Evolutionary conservation across 2,888 invertebrate species (phyloP).

Genomic region (Holacanthella duospinosa): DNA sequence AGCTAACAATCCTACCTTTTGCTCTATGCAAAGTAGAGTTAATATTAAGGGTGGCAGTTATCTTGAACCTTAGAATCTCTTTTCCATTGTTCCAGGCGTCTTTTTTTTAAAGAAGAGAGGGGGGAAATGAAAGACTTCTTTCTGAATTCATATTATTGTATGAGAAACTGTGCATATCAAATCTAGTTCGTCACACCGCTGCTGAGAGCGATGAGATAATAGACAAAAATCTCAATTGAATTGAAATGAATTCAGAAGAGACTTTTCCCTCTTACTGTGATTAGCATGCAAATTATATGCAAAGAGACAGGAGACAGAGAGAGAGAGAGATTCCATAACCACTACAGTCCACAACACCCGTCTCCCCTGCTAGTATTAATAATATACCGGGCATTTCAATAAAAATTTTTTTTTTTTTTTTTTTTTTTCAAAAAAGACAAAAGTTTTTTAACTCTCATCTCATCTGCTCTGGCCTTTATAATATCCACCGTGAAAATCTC

Average conservation of each 20-base stretch:
- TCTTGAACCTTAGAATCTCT: not conserved
- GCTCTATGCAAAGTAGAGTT: not conserved
- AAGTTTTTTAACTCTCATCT: not conserved
- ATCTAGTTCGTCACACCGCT: slow-evolving; percentile 15
- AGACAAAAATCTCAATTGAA: not conserved
- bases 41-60: not conserved
- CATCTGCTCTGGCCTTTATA: not conserved
- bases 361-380: not conserved
- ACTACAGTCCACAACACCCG: not conserved
- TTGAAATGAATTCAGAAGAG: slow-evolving; percentile 1
- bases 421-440: not conserved
- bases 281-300: slow-evolving; percentile 19
- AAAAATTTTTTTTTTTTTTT: not conserved
- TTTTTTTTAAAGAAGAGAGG: not conserved
- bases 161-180: slow-evolving; percentile 14
- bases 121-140: slow-evolving; percentile 2
- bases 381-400: not conserved
- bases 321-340: not conserved
- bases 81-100: not conserved
- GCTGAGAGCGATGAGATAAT: slow-evolving; percentile 8
- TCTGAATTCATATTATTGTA: slow-evolving; percentile 10
- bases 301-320: slow-evolving; percentile 14
- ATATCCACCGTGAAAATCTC: not conserved
- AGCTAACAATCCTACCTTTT: no score
- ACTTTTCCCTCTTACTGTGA: slow-evolving; percentile 9